These are phyloP conservation scores for Tolmerus cingulatus DNA, from an alignment of 2,888 invertebrate genomes.

Conservation along the genomic window DNA sequence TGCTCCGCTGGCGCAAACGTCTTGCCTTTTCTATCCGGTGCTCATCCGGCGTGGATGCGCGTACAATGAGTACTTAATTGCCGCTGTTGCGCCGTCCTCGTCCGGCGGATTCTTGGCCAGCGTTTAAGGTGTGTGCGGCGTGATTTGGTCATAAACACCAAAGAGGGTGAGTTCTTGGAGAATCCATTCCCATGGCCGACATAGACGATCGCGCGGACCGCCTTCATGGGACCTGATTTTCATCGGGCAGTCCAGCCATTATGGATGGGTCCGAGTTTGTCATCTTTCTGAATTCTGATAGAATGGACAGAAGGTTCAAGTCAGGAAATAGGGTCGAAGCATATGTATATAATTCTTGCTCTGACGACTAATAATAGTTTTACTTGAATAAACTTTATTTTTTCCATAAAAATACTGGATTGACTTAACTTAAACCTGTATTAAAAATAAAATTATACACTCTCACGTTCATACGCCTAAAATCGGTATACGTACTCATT, in stretches of 20 bases:
- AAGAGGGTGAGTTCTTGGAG: constrained; percentile 21
- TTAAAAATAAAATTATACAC: no score
- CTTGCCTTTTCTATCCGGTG: constrained; percentile 23
- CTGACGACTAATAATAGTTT: no score
- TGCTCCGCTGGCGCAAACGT: not conserved
- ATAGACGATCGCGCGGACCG: constrained; percentile 28
- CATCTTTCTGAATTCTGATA: not conserved
- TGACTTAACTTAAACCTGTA: no score
- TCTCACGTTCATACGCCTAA: no score
- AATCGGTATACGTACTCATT: no score
- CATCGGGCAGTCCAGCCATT: not conserved
- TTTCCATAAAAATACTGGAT: no score
- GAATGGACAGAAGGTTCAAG: not conserved
- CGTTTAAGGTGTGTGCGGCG: constrained; percentile 33
- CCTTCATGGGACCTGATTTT: constrained; percentile 37
- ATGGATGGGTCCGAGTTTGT: not conserved
- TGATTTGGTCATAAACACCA: constrained; percentile 28
- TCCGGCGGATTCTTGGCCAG: not conserved
- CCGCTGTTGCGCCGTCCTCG: not conserved
- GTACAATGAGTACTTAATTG: constrained; percentile 40
- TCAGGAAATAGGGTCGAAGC: no score
- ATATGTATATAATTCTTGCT: no score
- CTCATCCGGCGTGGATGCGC: constrained; percentile 32
- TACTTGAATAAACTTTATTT: no score
- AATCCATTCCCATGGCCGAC: constrained; percentile 38